Evolutionary conservation across 1,140 invertebrate genomes (phyloP), one percentile per base, ranked within the genome.

Genomic region (Cecropterus lyciades): DNA sequence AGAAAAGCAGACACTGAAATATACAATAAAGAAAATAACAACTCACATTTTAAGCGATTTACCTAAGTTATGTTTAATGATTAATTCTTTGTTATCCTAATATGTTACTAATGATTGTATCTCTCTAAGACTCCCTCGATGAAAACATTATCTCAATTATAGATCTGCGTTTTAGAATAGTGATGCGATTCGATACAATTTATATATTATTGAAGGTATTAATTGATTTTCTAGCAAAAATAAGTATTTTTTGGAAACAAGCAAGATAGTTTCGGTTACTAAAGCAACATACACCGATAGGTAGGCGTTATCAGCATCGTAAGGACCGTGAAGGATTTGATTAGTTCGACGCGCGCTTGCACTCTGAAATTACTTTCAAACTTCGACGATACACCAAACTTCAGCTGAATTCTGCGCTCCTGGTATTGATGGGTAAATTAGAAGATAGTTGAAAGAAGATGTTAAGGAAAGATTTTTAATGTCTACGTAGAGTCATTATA

Each of bases 301-400:
- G 70, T 55, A 68, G 60, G n/a, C 46, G 75, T 87, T 90, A 89
- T 89, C 88, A 86, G 77, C 75, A 68, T 68, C 72, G 81, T 77
- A 85, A 85, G 85, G 67, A 91, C 80, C 88, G 85, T 91, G 84
- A 89, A 91, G 78, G 84, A 89, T 86, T 87, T 86, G 88, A 89
- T 89, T 91, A 87, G 82, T 84, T 82, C 85, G 82, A 87, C 85
- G 85, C 85, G 84, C 81, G 85, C 79, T 76, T 89, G 88, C 86
- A 89, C 82, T 88, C 81, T 81, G 73, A 91, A 91, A 91, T 91
- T 91, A 87, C 85, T 89, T 88, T 85, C 55, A 79, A 91, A 91
- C 85, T 88, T 82, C 59, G 60, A 65, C 76, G 74, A 75, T 75
- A 80, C 72, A 72, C 69, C 56, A 77, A 81, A 87, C 80, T 86